Evolutionary conservation across 2,888 invertebrate species (phyloP).

Genomic region (Ochlodes sylvanus): DNA sequence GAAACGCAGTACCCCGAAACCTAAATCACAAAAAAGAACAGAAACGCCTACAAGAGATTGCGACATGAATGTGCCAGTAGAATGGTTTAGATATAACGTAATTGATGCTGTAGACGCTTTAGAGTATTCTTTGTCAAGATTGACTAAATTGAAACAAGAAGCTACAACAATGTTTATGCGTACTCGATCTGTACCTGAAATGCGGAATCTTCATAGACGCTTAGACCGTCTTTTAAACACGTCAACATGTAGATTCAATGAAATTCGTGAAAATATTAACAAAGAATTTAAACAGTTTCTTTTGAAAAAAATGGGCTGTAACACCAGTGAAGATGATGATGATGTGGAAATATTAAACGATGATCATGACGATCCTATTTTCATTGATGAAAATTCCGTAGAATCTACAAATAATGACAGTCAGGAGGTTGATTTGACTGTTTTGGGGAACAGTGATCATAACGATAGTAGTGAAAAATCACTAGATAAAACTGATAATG

Average conservation of each 20-base stretch:
- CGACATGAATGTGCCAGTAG: slow-evolving; percentile 74
- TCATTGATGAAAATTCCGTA: slow-evolving; percentile 80
- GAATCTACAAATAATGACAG: slow-evolving; percentile 66
- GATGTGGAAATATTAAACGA: slow-evolving; percentile 74
- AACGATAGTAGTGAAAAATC: slow-evolving; percentile 76
- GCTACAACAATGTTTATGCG: slow-evolving; percentile 73
- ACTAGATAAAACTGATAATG: slow-evolving; percentile 41
- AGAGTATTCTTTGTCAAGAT: slow-evolving; percentile 81
- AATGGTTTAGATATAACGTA: slow-evolving; percentile 86
- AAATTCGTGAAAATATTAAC: slow-evolving; percentile 82
- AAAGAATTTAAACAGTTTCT: slow-evolving; percentile 82
- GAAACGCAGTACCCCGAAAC: slow-evolving; percentile 47
- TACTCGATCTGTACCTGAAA: slow-evolving; percentile 75
- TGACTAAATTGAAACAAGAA: slow-evolving; percentile 81
- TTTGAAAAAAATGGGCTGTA: slow-evolving; percentile 58
- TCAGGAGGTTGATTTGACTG: slow-evolving; percentile 73
- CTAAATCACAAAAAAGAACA: slow-evolving; percentile 36
- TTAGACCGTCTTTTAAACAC: slow-evolving; percentile 83
- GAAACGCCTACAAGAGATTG: slow-evolving; percentile 52
- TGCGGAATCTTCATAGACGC: slow-evolving; percentile 81
- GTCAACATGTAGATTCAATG: slow-evolving; percentile 80
- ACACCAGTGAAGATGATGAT: slow-evolving; percentile 69
- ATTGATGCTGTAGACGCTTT: slow-evolving; percentile 84
- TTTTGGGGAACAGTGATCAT: slow-evolving; percentile 73
- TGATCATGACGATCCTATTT: slow-evolving; percentile 77